These are phyloP conservation scores for Phyllostomus discolor DNA, from an alignment of 2,113 vertebrate species.

Conservation along the genomic window DNA sequence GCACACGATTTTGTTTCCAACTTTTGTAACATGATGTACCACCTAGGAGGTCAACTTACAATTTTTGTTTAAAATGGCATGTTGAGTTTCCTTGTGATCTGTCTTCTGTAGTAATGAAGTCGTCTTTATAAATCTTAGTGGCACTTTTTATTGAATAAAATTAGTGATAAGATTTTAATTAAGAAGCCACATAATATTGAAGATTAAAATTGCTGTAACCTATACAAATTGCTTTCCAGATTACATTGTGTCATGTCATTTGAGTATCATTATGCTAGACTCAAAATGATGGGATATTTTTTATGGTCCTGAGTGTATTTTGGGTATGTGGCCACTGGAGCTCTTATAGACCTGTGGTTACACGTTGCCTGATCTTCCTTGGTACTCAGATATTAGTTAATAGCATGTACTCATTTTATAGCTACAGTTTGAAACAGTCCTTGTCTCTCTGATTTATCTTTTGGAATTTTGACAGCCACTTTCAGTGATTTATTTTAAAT, in stretches of 20 bases:
- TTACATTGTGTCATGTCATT: constrained; percentile 26
- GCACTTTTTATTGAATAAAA: constrained; percentile 50
- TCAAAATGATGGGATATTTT: constrained; percentile 33
- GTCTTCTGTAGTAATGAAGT: constrained; percentile 59
- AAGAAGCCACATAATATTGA: constrained; percentile 50
- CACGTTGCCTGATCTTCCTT: constrained; percentile 16
- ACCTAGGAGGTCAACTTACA: constrained; percentile 44
- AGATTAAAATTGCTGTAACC: background rate
- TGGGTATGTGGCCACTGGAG: background rate
- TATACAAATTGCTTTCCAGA: constrained; percentile 62
- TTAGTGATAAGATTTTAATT: constrained; percentile 50
- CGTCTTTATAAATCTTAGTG: constrained; percentile 56
- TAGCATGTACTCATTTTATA: constrained; percentile 44
- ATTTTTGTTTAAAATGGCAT: constrained; percentile 60
- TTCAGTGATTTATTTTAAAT: constrained; percentile 67
- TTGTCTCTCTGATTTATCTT: constrained; percentile 36
- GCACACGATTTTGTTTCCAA: background rate
- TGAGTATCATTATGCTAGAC: constrained; percentile 55
- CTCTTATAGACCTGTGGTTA: constrained; percentile 22
- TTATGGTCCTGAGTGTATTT: constrained; percentile 26
- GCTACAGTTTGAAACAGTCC: background rate
- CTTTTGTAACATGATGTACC: background rate
- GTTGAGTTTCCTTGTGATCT: constrained; percentile 46
- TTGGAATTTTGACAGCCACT: constrained; percentile 53
- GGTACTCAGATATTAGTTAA: background rate